phyloP scores from a whole-genome alignment of 2,113 vertebrate species.

The Dipodomys spectabilis region DNA sequence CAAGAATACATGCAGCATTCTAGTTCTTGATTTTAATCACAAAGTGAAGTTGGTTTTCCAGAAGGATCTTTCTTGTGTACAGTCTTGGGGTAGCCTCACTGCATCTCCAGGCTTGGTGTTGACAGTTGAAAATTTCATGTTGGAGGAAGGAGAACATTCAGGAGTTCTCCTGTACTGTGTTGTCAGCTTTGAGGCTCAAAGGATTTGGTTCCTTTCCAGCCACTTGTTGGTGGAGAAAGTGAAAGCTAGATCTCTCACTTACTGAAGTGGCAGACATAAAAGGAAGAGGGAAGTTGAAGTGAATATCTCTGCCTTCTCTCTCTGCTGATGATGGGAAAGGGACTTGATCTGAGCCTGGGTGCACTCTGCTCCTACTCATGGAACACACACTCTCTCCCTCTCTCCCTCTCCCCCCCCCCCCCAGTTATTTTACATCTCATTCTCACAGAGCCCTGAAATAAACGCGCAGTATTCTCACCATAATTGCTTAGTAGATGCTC shows the following conservation, averaged over 20 bases:
- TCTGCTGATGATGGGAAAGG: not conserved
- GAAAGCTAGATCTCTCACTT: not conserved
- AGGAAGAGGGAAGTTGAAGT: not conserved
- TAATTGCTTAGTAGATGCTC: not conserved
- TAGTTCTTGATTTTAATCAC: constrained; percentile 37
- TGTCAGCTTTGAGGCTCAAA: not conserved
- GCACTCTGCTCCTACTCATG: not conserved
- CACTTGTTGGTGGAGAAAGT: not conserved
- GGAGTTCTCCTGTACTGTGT: not conserved
- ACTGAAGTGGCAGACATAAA: not conserved
- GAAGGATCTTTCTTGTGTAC: not conserved
- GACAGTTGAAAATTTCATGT: not conserved
- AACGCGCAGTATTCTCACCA: not conserved
- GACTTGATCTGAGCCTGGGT: not conserved
- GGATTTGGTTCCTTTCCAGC: not conserved
- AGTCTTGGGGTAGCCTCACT: not conserved
- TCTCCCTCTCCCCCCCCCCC: too few relatives aligned
- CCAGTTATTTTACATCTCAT: not conserved
- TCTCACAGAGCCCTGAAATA: not conserved
- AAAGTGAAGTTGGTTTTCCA: not conserved
- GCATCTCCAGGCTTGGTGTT: not conserved
- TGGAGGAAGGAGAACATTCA: not conserved
- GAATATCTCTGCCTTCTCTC: not conserved
- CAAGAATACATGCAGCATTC: not conserved
- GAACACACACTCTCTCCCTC: too few relatives aligned